These are phyloP conservation scores for Tromatobia lineatoria DNA, from an alignment of 2,888 invertebrate genomes.

Conservation along the genomic window DNA sequence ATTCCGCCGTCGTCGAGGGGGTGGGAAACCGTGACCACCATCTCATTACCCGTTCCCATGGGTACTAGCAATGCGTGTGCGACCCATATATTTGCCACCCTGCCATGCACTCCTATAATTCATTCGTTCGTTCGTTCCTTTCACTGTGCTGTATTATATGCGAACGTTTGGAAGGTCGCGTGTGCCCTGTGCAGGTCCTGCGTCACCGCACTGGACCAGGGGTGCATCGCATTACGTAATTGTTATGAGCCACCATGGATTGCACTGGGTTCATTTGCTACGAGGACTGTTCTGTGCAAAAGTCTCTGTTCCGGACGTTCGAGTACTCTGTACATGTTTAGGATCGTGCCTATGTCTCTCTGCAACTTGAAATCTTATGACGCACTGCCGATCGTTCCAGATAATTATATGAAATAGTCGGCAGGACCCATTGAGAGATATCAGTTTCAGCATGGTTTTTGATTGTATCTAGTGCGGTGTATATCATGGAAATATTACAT, in stretches of 20 bases:
- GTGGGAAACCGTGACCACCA: conserved; percentile 85
- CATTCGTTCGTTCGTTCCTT: conserved; percentile 53
- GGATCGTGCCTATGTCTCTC: not conserved
- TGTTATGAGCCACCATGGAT: conserved; percentile 76
- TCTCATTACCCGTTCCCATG: conserved; percentile 85
- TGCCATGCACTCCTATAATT: conserved; percentile 56
- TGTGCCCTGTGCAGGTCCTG: conserved; percentile 74
- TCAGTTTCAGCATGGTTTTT: conserved; percentile 44
- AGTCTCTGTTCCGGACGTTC: conserved; percentile 51
- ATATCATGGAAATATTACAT: not conserved
- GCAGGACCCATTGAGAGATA: conserved; percentile 35
- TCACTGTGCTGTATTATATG: conserved; percentile 39
- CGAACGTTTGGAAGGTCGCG: conserved; percentile 69
- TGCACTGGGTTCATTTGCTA: conserved; percentile 4
- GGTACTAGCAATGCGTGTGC: conserved; percentile 76
- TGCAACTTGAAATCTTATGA: not conserved
- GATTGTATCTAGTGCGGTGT: conserved; percentile 12
- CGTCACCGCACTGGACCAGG: conserved; percentile 64
- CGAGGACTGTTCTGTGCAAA: conserved; percentile 42
- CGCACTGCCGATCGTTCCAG: not conserved
- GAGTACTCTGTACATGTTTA: conserved; percentile 27
- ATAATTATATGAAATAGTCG: not conserved
- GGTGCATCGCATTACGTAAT: conserved; percentile 84
- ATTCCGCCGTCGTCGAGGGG: conserved; percentile 58
- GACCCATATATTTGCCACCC: conserved; percentile 12